Evolutionary conservation across 2,797 vertebrate genomes (phyloP).

Genomic region (Onychomys arenicola): DNA sequence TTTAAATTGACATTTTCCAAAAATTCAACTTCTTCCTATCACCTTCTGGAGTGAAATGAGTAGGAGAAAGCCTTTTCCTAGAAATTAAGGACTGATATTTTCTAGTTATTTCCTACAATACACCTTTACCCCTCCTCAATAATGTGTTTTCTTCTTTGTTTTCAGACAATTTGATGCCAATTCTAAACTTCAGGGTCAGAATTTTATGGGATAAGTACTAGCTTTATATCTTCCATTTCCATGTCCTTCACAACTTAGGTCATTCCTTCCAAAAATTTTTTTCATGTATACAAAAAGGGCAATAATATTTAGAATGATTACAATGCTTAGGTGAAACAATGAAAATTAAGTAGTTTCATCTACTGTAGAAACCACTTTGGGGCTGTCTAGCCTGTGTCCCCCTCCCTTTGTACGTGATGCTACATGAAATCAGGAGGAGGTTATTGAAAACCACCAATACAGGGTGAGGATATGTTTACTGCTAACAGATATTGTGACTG

Average conservation of each 20-base stretch:
- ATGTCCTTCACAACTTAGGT: background rate
- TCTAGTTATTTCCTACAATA: background rate
- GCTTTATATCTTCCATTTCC: background rate
- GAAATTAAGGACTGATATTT: background rate
- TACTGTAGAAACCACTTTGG: background rate
- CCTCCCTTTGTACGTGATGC: background rate
- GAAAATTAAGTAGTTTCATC: background rate
- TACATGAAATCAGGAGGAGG: background rate
- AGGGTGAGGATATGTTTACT: background rate
- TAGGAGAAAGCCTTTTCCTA: background rate
- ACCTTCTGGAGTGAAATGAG: background rate
- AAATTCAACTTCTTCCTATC: background rate
- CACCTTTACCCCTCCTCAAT: background rate
- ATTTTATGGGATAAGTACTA: background rate
- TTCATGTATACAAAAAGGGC: background rate
- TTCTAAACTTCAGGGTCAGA: background rate
- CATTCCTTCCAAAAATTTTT: background rate
- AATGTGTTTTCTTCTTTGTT: background rate
- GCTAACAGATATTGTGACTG: background rate
- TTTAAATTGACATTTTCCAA: background rate
- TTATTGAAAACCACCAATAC: background rate
- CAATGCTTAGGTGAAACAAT: background rate
- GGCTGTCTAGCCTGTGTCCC: rapidly evolving
- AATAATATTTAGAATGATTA: background rate
- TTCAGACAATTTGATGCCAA: background rate